Evolutionary conservation across 2,113 vertebrate species (phyloP).

Genomic region (Agapornis roseicollis): DNA sequence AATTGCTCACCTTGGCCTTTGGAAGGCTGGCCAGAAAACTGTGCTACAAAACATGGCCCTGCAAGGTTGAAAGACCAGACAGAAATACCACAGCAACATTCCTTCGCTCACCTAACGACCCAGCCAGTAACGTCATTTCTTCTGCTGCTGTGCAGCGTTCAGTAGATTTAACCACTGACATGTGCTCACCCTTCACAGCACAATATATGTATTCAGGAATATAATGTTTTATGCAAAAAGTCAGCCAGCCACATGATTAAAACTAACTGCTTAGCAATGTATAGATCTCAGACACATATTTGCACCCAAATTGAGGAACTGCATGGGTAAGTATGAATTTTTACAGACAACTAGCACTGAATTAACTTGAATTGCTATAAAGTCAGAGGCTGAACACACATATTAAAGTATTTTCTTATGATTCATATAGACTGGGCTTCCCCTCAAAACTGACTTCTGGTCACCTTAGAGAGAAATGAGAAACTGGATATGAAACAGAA

Average conservation of each 20-base stretch:
- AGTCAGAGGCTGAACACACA: not conserved
- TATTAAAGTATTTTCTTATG: not conserved
- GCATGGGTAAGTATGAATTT: not conserved
- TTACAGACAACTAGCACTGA: not conserved
- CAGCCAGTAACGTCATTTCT: not conserved
- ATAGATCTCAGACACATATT: not conserved
- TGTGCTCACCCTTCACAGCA: not conserved
- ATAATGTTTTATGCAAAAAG: not conserved
- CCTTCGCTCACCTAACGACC: not conserved
- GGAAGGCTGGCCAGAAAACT: not conserved
- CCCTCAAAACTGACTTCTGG: not conserved
- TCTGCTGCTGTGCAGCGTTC: not conserved
- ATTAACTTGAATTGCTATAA: not conserved
- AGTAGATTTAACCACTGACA: not conserved
- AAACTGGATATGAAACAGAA: not conserved
- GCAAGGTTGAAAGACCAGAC: not conserved
- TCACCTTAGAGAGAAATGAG: not conserved
- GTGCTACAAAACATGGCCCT: not conserved
- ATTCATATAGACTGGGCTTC: not conserved
- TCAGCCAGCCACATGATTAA: not conserved
- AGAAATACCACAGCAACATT: slow-evolving; percentile 4
- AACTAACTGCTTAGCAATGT: not conserved
- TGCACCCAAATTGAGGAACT: not conserved
- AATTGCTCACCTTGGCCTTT: not conserved
- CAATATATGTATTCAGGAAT: not conserved